phyloP scores from a whole-genome alignment of 1,140 invertebrate species.

The Danaus melanippus region DNA sequence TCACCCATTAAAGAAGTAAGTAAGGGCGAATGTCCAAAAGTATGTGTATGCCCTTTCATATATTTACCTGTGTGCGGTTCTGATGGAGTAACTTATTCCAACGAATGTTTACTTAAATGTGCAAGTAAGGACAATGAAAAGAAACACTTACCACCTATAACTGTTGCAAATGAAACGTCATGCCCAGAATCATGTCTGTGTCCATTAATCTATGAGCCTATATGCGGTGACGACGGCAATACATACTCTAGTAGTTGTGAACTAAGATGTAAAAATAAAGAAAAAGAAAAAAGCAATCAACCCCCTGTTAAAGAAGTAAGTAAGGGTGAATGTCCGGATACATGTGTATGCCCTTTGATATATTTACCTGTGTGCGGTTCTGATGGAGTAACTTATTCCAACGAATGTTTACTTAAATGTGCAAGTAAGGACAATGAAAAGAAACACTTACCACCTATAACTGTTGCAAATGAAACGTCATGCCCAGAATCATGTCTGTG shows the following conservation, averaged over 20 bases:
- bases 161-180: slow-evolving; percentile 15
- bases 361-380: slow-evolving; percentile 29
- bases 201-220: slow-evolving; percentile 13
- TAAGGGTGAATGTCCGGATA: slow-evolving; percentile 12
- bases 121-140: slow-evolving; percentile 9
- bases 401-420: slow-evolving; percentile 19
- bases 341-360: slow-evolving; percentile 11
- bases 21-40: slow-evolving; percentile 12
- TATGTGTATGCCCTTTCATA: slow-evolving; percentile 11
- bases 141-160: slow-evolving; percentile 8
- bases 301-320: slow-evolving; percentile 1
- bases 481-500: slow-evolving; percentile 19
- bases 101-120: slow-evolving; percentile 19
- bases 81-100: slow-evolving; percentile 23
- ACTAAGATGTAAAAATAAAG: slow-evolving; percentile 24
- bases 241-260: slow-evolving; percentile 26
- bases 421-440: slow-evolving; percentile 9
- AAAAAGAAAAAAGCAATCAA: slow-evolving; percentile 14
- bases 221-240: slow-evolving; percentile 26
- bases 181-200: slow-evolving; percentile 19
- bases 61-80: slow-evolving; percentile 29
- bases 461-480: slow-evolving; percentile 15
- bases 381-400: slow-evolving; percentile 23
- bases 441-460: slow-evolving; percentile 8
- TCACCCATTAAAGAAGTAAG: slow-evolving; percentile 8